Conservation (phyloP, 2,113 vertebrate species). For the Onychostruthus taczanowskii region DNA sequence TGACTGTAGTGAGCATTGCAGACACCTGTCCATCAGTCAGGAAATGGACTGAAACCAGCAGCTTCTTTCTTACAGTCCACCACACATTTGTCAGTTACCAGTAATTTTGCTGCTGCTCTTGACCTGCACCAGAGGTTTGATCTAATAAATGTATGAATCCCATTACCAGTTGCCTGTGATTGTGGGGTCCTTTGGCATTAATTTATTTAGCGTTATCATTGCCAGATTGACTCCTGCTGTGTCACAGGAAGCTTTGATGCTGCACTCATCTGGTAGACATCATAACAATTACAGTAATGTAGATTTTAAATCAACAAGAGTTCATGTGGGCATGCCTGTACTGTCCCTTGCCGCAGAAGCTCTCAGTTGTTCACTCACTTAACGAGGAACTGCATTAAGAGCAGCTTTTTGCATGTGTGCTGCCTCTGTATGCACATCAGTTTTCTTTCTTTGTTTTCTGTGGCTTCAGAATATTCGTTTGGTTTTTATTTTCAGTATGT, state of each 20-base stretch:
- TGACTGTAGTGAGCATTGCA: not conserved
- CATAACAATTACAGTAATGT: accelerated
- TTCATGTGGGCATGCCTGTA: not conserved
- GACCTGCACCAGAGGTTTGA: not conserved
- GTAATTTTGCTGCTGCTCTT: not conserved
- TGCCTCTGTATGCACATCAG: not conserved
- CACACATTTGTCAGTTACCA: not conserved
- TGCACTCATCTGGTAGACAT: not conserved
- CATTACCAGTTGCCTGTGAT: not conserved
- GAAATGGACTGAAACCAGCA: not conserved
- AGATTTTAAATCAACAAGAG: not conserved
- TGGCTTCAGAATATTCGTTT: not conserved
- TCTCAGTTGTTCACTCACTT: not conserved
- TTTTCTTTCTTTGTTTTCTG: not conserved
- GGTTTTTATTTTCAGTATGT: not conserved
- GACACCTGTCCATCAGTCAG: not conserved
- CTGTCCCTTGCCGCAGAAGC: not conserved
- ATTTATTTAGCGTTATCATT: not conserved
- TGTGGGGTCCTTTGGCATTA: not conserved
- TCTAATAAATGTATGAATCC: not conserved
- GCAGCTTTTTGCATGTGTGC: not conserved
- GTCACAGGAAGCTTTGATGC: not conserved
- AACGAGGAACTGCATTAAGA: not conserved
- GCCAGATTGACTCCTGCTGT: not conserved
- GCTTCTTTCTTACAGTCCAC: not conserved